phyloP scores from a whole-genome alignment of 2,113 vertebrate genomes.

The Psittacula cyanocephala region DNA sequence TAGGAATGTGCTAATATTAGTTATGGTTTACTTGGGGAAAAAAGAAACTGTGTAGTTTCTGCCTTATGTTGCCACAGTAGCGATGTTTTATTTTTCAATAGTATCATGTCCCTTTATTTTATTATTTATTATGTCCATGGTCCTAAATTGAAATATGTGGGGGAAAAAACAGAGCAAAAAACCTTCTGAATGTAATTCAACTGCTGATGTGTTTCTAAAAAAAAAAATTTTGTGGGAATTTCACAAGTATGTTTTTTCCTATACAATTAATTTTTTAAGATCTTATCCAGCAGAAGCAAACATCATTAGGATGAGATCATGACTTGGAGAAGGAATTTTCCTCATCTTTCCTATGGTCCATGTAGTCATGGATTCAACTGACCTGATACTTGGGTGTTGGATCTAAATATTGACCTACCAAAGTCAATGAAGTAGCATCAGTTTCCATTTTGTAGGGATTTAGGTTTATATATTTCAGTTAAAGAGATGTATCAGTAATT shows the following conservation, averaged over 20 bases:
- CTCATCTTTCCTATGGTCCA: not conserved
- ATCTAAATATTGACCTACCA: not conserved
- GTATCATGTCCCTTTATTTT: not conserved
- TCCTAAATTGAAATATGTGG: not conserved
- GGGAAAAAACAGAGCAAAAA: not conserved
- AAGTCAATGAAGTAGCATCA: not conserved
- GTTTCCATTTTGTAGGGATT: not conserved
- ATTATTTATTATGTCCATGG: not conserved
- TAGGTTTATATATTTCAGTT: not conserved
- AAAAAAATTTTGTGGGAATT: not conserved
- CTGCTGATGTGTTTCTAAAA: not conserved
- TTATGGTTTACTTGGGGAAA: not conserved
- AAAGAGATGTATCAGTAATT: not conserved
- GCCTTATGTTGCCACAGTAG: not conserved
- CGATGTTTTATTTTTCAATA: not conserved
- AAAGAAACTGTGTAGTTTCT: not conserved
- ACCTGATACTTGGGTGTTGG: not conserved
- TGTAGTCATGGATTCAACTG: not conserved
- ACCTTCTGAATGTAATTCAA: not conserved
- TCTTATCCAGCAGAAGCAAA: not conserved
- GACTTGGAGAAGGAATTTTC: not conserved
- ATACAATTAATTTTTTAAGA: not conserved
- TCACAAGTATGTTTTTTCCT: not conserved
- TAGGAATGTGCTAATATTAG: not conserved
- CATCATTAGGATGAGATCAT: not conserved